A percentile compares a stretch with the other conserved stretches of the same genome.
Evolutionary conservation across 2,888 invertebrate species (phyloP).

Genomic region (Pachymerium ferrugineum): DNA sequence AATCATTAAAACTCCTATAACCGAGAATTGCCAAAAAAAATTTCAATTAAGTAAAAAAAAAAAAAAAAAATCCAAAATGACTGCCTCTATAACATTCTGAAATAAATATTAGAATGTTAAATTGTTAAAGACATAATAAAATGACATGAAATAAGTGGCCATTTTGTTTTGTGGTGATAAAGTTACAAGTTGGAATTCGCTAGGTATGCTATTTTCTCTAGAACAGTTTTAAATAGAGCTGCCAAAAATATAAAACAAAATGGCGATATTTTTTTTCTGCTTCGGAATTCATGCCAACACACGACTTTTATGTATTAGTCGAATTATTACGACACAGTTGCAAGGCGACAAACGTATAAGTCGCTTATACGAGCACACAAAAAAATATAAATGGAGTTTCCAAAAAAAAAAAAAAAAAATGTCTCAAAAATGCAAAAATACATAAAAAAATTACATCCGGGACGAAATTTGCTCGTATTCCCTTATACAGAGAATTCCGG

Average conservation of each 20-base stretch:
- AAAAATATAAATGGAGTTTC: not conserved
- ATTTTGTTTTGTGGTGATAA: not conserved
- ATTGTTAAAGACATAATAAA: not conserved
- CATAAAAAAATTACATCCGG: not conserved
- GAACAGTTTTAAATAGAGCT: not conserved
- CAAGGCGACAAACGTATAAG: not conserved
- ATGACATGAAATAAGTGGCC: not conserved
- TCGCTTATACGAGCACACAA: not conserved
- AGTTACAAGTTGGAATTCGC: not conserved
- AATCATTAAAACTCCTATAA: not conserved
- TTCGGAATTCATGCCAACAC: not conserved
- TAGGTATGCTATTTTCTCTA: not conserved
- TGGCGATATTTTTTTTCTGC: not conserved
- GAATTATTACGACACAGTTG: not conserved
- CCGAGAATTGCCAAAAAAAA: not conserved
- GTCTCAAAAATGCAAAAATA: not conserved
- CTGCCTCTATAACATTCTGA: not conserved
- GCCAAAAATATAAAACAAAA: not conserved
- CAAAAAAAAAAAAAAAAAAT: not conserved
- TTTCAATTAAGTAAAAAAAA: too few relatives aligned
- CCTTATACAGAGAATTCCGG: too few relatives aligned
- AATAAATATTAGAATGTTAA: not conserved
- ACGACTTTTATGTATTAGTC: not conserved
- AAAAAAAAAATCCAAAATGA: not conserved
- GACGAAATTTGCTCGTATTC: not conserved